Evolutionary conservation across 2,113 vertebrate species (phyloP).

Genomic region (Anser brachyrhynchus): DNA sequence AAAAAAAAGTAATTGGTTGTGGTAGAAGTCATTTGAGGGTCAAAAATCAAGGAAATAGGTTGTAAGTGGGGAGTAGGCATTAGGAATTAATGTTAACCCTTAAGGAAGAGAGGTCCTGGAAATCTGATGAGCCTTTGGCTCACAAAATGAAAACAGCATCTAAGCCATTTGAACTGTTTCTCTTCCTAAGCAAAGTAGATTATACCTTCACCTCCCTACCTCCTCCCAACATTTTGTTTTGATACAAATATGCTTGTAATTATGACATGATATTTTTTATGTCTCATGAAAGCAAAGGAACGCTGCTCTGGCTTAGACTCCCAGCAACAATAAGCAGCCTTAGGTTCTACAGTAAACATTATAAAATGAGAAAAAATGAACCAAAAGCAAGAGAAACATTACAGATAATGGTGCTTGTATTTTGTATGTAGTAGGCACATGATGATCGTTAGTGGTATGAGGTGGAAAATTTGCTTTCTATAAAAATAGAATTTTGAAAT

Average conservation of each 20-base stretch:
- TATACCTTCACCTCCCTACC: not conserved
- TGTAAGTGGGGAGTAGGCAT: no score
- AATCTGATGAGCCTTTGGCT: not conserved
- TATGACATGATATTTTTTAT: not conserved
- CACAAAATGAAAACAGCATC: not conserved
- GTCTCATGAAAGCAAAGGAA: not conserved
- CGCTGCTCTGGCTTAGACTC: not conserved
- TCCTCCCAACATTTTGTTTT: not conserved
- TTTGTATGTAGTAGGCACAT: not conserved
- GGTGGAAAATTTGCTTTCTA: not conserved
- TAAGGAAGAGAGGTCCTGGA: no score
- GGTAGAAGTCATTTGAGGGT: no score
- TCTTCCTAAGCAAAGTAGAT: not conserved
- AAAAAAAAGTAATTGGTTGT: no score
- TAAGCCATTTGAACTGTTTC: not conserved
- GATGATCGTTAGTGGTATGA: not conserved
- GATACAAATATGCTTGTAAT: not conserved
- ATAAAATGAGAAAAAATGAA: not conserved
- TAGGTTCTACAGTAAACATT: not conserved
- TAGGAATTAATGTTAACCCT: no score
- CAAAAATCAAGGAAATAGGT: no score
- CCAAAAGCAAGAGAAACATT: not conserved
- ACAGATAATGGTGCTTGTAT: not conserved
- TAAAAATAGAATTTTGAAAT: not conserved
- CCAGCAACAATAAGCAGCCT: not conserved